These are phyloP conservation scores for Peromyscus nudipes DNA, from an alignment of 2,797 vertebrate species.

Conservation along the genomic window DNA sequence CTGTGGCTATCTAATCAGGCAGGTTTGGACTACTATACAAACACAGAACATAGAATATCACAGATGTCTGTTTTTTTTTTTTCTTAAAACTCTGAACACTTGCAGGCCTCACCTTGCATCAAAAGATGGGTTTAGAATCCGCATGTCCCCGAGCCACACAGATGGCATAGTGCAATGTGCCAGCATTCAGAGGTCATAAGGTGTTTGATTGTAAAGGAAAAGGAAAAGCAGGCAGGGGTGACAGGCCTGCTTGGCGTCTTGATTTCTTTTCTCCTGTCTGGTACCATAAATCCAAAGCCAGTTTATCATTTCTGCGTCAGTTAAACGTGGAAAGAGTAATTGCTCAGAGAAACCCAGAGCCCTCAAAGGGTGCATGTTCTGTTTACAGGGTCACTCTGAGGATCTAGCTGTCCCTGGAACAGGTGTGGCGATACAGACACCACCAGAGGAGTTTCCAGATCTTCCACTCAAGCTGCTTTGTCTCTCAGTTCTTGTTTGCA, in stretches of 20 bases:
- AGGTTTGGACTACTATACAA: background rate
- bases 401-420: background rate
- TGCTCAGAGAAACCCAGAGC: background rate
- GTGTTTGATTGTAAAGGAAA: background rate
- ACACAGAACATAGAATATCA: background rate
- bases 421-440: background rate
- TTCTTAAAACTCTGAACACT: background rate
- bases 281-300: background rate
- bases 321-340: slow-evolving; percentile 30
- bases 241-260: background rate
- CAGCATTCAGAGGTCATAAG: background rate
- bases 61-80: background rate
- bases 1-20: slow-evolving; percentile 29
- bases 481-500: background rate
- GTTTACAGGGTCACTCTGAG: background rate
- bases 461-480: background rate
- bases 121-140: slow-evolving; percentile 25
- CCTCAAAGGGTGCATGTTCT: background rate
- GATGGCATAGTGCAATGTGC: background rate
- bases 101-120: background rate
- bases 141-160: background rate
- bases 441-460: background rate
- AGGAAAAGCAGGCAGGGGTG: background rate
- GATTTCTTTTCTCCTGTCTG: background rate
- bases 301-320: background rate